Base-by-base conservation (phyloP, 30 jellyfish, hydroid and myxozoan genomes). In the Aurelia coerulea region DNA sequence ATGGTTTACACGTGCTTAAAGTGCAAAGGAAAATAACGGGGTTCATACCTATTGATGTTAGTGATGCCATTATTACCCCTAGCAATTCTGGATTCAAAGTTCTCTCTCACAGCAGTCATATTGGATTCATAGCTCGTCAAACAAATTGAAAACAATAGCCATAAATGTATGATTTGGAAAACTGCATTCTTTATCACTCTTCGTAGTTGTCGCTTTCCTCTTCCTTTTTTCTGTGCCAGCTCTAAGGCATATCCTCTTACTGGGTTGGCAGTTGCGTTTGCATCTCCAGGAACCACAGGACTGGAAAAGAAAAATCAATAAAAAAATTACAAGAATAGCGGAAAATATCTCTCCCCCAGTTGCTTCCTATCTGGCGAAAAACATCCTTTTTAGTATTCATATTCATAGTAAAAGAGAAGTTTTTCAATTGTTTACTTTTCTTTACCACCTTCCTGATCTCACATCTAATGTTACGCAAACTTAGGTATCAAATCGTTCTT, bases 211-310 rank as follows among this genome's bases (percentile, higher is more conserved):
- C 92, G 73, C 76, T 69, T 74, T 41, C 85, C 87, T 66, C 84
- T 16, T 51, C 98, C 98, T 59, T 86, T 88, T 51, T 87, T 80
- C 72, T 92, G 90, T 8, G 96, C 96, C 49, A 85, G 32, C 58
- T 92, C 92, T 10, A 92, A 75, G 41, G 96, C 94, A 60, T 68
- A 87, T 46, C 98, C 98, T 17, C 97, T 78, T 1, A 85, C 88
- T 42, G 98, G 98, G 39, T 67, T 67, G 10, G 95, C 77, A 29
- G 70, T 68, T 13, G 79, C 84, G 16, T 17, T 32, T 59, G 78
- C 41, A 50, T 83, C 90, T 65, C 95, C 90, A 35, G 90, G 95
- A 2, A 76, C 82, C 39, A 86, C 95, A 54, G 90, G 95, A 69
- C 95, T 86, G 79, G 2, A 65, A 76, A 46, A 46, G 14, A 46